Percentiles rank a stretch among this genome's conserved stretches.
phyloP scores from a whole-genome alignment of 2,888 invertebrate genomes.

The Lycophotia porphyrea region DNA sequence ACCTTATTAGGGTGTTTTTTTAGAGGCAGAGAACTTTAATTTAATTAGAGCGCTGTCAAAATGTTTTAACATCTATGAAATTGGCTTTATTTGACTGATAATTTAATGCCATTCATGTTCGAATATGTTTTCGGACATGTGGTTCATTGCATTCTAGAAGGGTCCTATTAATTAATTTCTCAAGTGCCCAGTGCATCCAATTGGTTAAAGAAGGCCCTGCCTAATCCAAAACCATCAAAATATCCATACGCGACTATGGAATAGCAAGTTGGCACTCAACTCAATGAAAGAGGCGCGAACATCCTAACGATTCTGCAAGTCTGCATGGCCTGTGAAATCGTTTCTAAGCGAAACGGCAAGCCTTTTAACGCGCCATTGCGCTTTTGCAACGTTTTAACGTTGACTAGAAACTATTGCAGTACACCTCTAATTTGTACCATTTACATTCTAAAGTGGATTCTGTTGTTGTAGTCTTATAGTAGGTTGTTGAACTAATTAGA shows the following conservation, averaged over 20 bases:
- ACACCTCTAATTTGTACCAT: slow-evolving; percentile 35
- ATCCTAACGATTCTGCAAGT: slow-evolving; percentile 31
- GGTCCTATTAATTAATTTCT: neutral
- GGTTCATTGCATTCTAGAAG: too few species aligned
- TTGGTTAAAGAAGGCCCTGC: neutral
- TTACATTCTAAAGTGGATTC: slow-evolving; percentile 10
- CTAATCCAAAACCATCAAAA: slow-evolving; percentile 2
- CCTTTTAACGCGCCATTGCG: slow-evolving; percentile 43
- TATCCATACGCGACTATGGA: slow-evolving; percentile 1
- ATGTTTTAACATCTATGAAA: too few species aligned
- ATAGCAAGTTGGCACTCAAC: slow-evolving; percentile 36
- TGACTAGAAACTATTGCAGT: slow-evolving; percentile 7
- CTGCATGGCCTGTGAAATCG: slow-evolving; percentile 28
- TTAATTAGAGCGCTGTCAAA: too few species aligned
- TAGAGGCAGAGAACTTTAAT: too few species aligned
- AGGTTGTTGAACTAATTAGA: neutral
- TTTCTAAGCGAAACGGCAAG: slow-evolving; percentile 19
- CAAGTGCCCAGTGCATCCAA: neutral
- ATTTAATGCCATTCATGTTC: too few species aligned
- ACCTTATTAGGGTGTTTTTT: too few species aligned
- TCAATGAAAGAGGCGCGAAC: slow-evolving; percentile 40
- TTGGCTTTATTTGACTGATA: too few species aligned
- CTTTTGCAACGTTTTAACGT: slow-evolving; percentile 49
- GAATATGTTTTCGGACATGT: too few species aligned
- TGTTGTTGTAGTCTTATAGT: neutral